Evolutionary conservation across 2,113 vertebrate species (phyloP), one percentile per base, ranked within the genome.

Genomic region (Rhinolophus sinicus): DNA sequence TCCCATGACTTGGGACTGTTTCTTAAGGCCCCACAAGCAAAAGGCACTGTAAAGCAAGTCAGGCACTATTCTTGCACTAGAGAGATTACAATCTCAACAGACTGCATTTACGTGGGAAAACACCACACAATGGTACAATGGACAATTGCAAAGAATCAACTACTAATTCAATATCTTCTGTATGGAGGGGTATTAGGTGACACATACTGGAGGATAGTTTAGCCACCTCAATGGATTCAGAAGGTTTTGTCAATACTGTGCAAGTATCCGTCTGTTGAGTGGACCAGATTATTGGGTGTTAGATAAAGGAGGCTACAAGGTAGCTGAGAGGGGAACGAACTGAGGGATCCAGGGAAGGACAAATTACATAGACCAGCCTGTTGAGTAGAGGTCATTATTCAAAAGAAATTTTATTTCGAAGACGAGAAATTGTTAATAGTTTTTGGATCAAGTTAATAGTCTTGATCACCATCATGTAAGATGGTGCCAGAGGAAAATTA

Each of bases 91-190:
- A 69, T 93, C 60, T 96, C 90, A 86, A 73, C 54, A 93, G 78
- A 50, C 67, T 47, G 33, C 87, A 87, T 86, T 85, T 93, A 73
- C 69, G 24, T n/a, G 52, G 56, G 89, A 58, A 92, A 94, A 88
- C 67, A 69, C 30, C 56, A 30, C 18, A 85, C 76, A 77, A n/a
- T 4, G 21, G 44, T 75, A 54, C 40, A 93, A 94, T 16, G 62
- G 76, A 89, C 75, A 89, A 70, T 35, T 70, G 67, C 81, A 90
- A 94, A 82, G 50, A 91, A 96, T 85, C 65, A 95, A 94, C 95
- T 89, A 82, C 89, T 95, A 78, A 94, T 94, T 95, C 78, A 89
- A 67, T 93, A 88, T 64, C 64, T 73, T 91, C 70, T 69, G 60
- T 62, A 69, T 73, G 24, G 76, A 76, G 28, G 30, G n/a, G 60